Conservation (phyloP, 2,113 vertebrate genomes). For the Leptocoma aspasia region DNA sequence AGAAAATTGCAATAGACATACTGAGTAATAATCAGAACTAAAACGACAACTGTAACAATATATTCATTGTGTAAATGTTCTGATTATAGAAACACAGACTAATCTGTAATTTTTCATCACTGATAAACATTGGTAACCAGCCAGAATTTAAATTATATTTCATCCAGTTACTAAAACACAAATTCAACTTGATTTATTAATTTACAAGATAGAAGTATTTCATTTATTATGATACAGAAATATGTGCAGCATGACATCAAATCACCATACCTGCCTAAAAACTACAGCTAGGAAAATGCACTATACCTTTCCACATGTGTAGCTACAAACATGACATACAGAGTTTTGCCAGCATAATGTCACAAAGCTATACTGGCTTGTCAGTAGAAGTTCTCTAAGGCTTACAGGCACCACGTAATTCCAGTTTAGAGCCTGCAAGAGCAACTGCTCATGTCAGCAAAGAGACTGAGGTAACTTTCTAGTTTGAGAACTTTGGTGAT, state of each 20-base stretch:
- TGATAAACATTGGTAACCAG: not conserved
- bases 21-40: constrained; percentile 62
- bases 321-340: constrained; percentile 41
- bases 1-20: constrained; percentile 52
- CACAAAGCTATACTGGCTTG: constrained; percentile 54
- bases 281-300: not conserved
- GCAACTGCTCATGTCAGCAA: constrained; percentile 29
- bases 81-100: constrained; percentile 29
- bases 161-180: not conserved
- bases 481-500: not conserved
- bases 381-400: constrained; percentile 50
- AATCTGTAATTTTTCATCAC: constrained; percentile 40
- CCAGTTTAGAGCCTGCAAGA: not conserved
- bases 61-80: constrained; percentile 17
- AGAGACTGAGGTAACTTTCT: not conserved
- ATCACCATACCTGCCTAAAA: constrained; percentile 18
- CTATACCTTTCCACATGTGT: not conserved
- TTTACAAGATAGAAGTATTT: not conserved
- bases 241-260: not conserved
- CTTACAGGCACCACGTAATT: not conserved
- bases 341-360: constrained; percentile 36
- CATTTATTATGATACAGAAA: not conserved
- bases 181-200: not conserved
- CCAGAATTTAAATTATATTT: not conserved
- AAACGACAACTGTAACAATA: constrained; percentile 60